phyloP scores from a whole-genome alignment of 2,797 vertebrate species.

The Enteromius mattozi region DNA sequence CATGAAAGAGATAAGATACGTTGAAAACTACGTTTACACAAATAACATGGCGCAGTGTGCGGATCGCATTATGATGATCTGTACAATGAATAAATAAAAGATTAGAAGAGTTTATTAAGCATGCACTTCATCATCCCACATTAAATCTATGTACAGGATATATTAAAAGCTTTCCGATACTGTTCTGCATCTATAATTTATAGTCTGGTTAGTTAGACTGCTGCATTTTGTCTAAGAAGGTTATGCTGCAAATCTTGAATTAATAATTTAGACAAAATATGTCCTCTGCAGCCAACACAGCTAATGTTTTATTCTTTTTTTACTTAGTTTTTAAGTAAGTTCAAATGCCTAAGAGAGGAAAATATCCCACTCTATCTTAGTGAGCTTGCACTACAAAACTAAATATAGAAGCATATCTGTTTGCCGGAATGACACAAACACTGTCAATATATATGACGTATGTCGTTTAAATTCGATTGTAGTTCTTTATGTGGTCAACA shows the following conservation, averaged over 20 bases:
- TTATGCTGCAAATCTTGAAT: conserved; percentile 51
- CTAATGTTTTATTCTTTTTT: conserved; percentile 59
- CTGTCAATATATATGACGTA: neutral
- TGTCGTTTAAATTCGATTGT: conserved; percentile 12
- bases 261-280: conserved; percentile 56
- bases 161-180: conserved; percentile 29
- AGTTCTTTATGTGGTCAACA: conserved; percentile 6
- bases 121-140: conserved; percentile 31
- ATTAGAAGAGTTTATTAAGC: conserved; percentile 30
- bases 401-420: conserved; percentile 32
- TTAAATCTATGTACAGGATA: conserved; percentile 30
- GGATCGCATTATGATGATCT: conserved; percentile 12
- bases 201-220: conserved; percentile 51
- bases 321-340: conserved; percentile 13
- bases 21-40: neutral
- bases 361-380: neutral
- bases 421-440: conserved; percentile 32
- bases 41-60: neutral
- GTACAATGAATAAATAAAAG: conserved; percentile 36
- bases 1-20: conserved; percentile 40
- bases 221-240: conserved; percentile 48
- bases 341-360: neutral
- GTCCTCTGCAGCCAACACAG: conserved; percentile 35
- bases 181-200: conserved; percentile 58
- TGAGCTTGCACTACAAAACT: conserved; percentile 17